phyloP scores from a whole-genome alignment of 1,140 invertebrate genomes.

The Drosophila yakuba region DNA sequence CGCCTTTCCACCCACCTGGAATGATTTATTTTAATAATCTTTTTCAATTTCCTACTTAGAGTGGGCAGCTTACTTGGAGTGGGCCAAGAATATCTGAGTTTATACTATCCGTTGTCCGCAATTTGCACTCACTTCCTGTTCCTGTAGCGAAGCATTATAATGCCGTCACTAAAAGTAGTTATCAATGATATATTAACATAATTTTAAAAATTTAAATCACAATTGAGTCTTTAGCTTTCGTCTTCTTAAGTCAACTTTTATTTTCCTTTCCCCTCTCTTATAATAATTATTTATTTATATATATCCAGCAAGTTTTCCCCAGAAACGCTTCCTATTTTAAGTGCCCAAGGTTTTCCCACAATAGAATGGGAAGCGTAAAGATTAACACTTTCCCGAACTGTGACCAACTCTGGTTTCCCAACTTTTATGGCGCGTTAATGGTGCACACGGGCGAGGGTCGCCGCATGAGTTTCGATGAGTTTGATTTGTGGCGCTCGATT shows the following conservation, averaged over 20 bases:
- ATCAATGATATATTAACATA: no score
- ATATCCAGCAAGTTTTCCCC: background rate
- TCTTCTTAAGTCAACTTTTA: background rate
- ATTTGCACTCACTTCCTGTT: slow-evolving; percentile 20
- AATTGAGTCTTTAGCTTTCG: no score
- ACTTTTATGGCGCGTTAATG: slow-evolving; percentile 33
- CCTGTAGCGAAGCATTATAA: slow-evolving; percentile 23
- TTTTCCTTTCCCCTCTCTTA: no score
- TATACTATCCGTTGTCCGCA: background rate
- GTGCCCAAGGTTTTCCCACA: background rate
- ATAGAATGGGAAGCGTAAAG: background rate
- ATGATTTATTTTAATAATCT: background rate
- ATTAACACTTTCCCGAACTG: slow-evolving; percentile 24
- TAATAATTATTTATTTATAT: background rate
- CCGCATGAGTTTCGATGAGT: slow-evolving; percentile 3
- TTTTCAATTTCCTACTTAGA: no score
- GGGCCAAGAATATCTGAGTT: slow-evolving; percentile 1
- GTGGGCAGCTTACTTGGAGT: background rate
- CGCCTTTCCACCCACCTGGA: slow-evolving; percentile 15
- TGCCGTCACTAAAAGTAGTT: slow-evolving; percentile 36
- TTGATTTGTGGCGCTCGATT: slow-evolving; percentile 19
- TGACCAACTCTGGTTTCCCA: slow-evolving; percentile 6
- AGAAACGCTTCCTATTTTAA: background rate
- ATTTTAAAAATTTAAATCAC: no score
- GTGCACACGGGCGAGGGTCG: slow-evolving; percentile 8